These are phyloP conservation scores for Triplophysa dalaica DNA, from an alignment of 2,113 vertebrate genomes.

Conservation along the genomic window DNA sequence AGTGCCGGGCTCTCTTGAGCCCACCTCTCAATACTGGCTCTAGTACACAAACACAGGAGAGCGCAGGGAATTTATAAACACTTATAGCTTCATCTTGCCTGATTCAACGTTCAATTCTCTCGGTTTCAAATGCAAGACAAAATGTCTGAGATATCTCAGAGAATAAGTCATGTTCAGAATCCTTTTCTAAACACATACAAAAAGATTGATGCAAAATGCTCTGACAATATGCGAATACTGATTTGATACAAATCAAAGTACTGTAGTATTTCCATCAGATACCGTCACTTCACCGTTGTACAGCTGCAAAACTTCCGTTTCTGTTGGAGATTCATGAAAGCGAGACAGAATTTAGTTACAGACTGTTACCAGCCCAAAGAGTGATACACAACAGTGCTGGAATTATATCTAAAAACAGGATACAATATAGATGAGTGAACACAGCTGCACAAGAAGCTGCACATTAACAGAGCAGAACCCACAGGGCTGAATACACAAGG, in stretches of 20 bases:
- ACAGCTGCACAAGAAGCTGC: slow-evolving; percentile 30
- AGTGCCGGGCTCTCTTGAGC: slow-evolving; percentile 47
- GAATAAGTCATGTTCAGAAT: not conserved
- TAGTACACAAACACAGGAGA: slow-evolving; percentile 45
- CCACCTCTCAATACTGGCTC: slow-evolving; percentile 52
- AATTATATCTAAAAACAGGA: slow-evolving; percentile 46
- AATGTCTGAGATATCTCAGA: not conserved
- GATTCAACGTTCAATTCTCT: not conserved
- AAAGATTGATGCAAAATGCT: not conserved
- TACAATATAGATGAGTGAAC: slow-evolving; percentile 24
- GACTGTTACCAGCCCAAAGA: not conserved
- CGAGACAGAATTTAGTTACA: too few relatives aligned
- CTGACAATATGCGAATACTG: not conserved
- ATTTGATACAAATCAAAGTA: too few relatives aligned
- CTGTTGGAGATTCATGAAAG: too few relatives aligned
- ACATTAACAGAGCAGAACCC: slow-evolving; percentile 41
- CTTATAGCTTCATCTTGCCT: slow-evolving; percentile 44
- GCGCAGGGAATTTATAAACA: not conserved
- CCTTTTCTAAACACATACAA: not conserved
- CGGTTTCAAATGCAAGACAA: slow-evolving; percentile 2
- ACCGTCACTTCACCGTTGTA: too few relatives aligned
- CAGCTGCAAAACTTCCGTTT: too few relatives aligned
- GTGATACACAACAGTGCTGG: not conserved
- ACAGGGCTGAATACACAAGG: slow-evolving; percentile 27
- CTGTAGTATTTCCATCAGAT: too few relatives aligned